Evolutionary conservation across 2,888 invertebrate genomes (phyloP), one percentile per base, ranked within the genome.

Genomic region (Sarcophaga variegata): DNA sequence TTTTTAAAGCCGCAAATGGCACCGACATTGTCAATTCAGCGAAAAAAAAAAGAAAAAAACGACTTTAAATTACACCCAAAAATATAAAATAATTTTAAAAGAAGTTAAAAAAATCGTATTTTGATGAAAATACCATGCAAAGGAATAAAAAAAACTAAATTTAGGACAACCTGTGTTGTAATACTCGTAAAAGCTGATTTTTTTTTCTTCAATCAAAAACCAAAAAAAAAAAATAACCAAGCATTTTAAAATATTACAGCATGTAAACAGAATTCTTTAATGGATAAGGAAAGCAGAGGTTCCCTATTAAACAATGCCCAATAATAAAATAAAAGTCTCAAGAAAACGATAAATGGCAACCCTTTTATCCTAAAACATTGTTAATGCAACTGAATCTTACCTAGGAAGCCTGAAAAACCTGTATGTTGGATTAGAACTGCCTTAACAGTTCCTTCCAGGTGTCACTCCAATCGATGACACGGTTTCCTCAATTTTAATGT

Each of bases 101-200:
- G 37, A 37, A 37, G 37, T 11, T 11, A 64, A 66, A 45, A 69
- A 75, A 49, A 71, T 47, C 60, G 49, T 49, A 80, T 80, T 71
- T 80, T 80, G 20, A 37, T 25, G 67, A 47, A 17, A 37, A 37
- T 37, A 54, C 4, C 54, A 54, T 14, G 5, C 54, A 54, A 54
- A 54, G 17, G 17, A 54, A 54, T 54, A 54, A 22, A 64, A 49
- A 37, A 80, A 59, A 80, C 22, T 45, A 20, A 27, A 78, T 69
- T 17, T 83, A 47, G 83, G 70, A 75, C 83, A 83, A 83, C 83
- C 83, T 83, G 79, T 83, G 83, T 83, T 83, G 83, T 20, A 77
- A 67, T 47, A 74, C 60, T 71, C 27, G 27, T 54, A 62, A 63
- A 47, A 54, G 45, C 8, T 22, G 63, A 25, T 25, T 75, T 63